phyloP scores from a whole-genome alignment of 2,888 invertebrate genomes.

The Drosophila percnosoma region DNA sequence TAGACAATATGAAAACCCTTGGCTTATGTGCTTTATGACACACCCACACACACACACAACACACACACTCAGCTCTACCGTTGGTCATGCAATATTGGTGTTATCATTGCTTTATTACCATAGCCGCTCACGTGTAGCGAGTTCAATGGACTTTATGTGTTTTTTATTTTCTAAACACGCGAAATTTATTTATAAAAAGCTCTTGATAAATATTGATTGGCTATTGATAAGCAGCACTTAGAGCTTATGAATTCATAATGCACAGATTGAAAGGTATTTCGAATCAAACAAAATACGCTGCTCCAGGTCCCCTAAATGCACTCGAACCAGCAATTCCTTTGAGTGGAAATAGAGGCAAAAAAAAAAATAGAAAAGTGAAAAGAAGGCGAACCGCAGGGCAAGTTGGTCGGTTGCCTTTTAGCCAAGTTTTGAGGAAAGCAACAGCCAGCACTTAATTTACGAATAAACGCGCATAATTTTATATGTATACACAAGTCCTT shows the following conservation, averaged over 20 bases:
- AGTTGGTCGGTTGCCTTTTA: slow-evolving; percentile 52
- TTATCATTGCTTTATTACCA: slow-evolving; percentile 58
- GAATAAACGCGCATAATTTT: slow-evolving; percentile 82
- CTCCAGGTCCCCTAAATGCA: slow-evolving; percentile 38
- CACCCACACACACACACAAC: neutral
- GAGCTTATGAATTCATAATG: slow-evolving; percentile 70
- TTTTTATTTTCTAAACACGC: slow-evolving; percentile 15
- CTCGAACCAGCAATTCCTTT: slow-evolving; percentile 61
- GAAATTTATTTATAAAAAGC: slow-evolving; percentile 34
- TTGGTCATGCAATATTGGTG: slow-evolving; percentile 46
- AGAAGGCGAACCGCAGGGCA: slow-evolving; percentile 58
- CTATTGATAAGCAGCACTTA: slow-evolving; percentile 63
- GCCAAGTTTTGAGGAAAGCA: slow-evolving; percentile 52
- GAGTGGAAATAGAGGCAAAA: slow-evolving; percentile 52
- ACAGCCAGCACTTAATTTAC: slow-evolving; percentile 81
- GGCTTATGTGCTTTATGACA: slow-evolving; percentile 13
- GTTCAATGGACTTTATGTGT: slow-evolving; percentile 36
- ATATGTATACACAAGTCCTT: slow-evolving; percentile 69
- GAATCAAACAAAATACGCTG: slow-evolving; percentile 11
- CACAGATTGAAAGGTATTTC: slow-evolving; percentile 43
- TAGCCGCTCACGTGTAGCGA: slow-evolving; percentile 21
- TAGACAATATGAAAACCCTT: slow-evolving; percentile 11
- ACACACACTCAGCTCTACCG: neutral
- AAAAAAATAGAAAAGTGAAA: neutral
- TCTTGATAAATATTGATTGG: slow-evolving; percentile 31